Evolutionary conservation across 2,113 vertebrate species (phyloP).

Genomic region (Anhinga rufa): DNA sequence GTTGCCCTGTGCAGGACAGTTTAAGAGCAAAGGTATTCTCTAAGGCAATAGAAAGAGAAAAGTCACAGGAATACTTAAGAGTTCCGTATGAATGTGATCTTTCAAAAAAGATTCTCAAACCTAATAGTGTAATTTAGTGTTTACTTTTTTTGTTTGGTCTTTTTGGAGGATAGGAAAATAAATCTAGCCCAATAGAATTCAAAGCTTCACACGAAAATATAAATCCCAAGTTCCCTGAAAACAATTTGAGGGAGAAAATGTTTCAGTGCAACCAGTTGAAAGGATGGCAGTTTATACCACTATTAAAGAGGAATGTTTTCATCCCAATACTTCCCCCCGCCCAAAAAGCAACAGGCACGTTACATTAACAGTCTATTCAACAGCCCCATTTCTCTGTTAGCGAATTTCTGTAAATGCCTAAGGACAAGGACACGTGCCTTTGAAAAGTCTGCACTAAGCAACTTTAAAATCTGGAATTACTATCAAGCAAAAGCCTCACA

Average conservation of each 20-base stretch:
- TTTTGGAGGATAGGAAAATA: not conserved
- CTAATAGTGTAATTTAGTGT: not conserved
- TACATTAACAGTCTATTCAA: not conserved
- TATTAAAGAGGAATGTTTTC: not conserved
- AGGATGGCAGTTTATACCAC: not conserved
- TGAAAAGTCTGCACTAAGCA: not conserved
- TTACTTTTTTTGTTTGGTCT: not conserved
- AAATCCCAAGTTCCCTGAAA: not conserved
- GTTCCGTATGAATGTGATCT: not conserved
- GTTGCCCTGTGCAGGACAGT: not conserved
- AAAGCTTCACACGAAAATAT: not conserved
- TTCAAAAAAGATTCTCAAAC: not conserved
- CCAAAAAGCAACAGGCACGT: not conserved
- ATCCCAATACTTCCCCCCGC: not conserved
- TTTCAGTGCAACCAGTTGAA: not conserved
- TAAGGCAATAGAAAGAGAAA: not conserved
- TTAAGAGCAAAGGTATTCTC: not conserved
- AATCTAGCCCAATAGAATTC: not conserved
- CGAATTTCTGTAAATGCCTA: not conserved
- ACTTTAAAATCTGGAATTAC: not conserved
- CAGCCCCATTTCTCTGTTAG: not conserved
- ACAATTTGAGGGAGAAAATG: not conserved
- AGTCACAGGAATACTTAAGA: not conserved
- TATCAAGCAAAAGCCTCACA: not conserved
- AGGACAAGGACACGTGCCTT: not conserved